Conservation (phyloP, 2,113 vertebrate species). For the Arizona elegans region DNA sequence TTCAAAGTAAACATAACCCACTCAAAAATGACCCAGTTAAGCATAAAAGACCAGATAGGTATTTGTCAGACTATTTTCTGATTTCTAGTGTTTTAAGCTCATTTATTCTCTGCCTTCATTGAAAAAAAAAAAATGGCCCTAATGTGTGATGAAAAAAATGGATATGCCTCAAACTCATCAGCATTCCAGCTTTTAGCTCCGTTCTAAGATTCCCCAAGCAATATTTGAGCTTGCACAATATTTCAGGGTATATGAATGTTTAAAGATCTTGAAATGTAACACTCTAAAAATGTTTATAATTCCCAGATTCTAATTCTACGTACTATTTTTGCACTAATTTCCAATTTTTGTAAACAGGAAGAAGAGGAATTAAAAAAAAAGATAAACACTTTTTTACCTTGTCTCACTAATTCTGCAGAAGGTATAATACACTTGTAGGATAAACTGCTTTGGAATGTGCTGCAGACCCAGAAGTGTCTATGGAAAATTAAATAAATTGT, state of each 20-base stretch:
- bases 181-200: background rate
- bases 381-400: conserved; percentile 60
- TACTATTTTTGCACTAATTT: background rate
- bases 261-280: background rate
- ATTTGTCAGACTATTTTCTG: background rate
- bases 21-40: background rate
- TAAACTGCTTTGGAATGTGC: conserved; percentile 81
- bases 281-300: background rate
- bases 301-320: background rate
- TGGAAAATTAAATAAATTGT: background rate
- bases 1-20: background rate
- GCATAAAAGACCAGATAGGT: background rate
- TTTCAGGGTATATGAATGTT: background rate
- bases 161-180: too few relatives aligned
- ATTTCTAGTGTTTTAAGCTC: background rate
- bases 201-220: background rate
- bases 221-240: background rate
- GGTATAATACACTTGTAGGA: conserved; percentile 85
- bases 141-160: background rate
- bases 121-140: background rate
- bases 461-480: conserved; percentile 91
- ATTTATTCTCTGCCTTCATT: background rate
- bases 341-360: background rate
- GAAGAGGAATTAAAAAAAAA: background rate
- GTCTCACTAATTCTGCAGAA: conserved; percentile 79